A percentile compares a stretch with the other conserved stretches of the same genome.
Evolutionary conservation across 2,797 vertebrate genomes (phyloP).

Genomic region (Arnoldichthys spilopterus): DNA sequence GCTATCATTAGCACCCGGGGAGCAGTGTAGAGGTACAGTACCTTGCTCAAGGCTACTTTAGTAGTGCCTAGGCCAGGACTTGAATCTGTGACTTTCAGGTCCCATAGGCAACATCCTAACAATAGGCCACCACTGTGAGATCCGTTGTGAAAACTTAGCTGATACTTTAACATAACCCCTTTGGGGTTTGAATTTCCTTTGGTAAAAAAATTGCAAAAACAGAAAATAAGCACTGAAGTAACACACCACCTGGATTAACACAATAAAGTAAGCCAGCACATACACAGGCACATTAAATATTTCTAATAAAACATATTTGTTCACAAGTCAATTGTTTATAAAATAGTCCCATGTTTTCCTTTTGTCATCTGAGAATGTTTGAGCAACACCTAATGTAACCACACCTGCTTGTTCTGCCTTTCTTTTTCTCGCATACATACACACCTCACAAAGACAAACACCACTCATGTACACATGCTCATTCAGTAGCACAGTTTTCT

Average conservation of each 20-base stretch:
- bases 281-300: neutral
- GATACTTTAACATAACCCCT: neutral
- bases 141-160: no score
- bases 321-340: neutral
- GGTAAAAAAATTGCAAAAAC: neutral
- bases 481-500: neutral
- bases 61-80: no score
- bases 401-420: slow-evolving; percentile 19
- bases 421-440: neutral
- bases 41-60: no score
- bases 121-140: no score
- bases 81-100: no score
- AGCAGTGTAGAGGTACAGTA: no score
- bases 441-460: neutral
- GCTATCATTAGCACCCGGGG: no score
- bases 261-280: neutral
- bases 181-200: neutral
- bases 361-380: slow-evolving; percentile 7
- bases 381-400: slow-evolving; percentile 5
- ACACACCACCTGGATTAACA: neutral
- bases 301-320: neutral
- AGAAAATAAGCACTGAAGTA: neutral
- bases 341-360: slow-evolving; percentile 48
- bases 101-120: no score
- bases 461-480: neutral